Evolutionary conservation across 2,113 vertebrate species (phyloP).

Genomic region (Mormoops blainvillei): DNA sequence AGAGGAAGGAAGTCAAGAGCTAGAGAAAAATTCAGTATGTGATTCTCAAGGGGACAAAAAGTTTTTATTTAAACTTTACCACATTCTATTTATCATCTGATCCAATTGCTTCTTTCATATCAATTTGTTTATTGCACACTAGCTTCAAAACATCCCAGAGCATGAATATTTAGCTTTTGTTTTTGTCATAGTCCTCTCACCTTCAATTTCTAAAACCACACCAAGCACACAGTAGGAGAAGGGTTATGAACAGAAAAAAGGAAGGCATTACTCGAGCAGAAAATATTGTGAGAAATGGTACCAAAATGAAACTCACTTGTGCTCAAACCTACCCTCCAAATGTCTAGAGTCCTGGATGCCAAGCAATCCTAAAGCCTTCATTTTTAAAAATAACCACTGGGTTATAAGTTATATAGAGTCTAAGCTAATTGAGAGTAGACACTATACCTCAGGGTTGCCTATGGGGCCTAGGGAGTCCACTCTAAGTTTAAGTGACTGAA

Average conservation of each 20-base stretch:
- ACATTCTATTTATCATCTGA: background rate
- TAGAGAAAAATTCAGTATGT: background rate
- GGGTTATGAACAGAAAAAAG: background rate
- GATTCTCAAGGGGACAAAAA: background rate
- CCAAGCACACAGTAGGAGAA: background rate
- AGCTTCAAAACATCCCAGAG: background rate
- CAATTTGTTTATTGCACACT: background rate
- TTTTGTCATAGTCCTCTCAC: background rate
- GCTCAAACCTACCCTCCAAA: background rate
- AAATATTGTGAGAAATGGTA: background rate
- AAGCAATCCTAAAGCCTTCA: background rate
- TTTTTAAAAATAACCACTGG: background rate
- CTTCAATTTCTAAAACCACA: constrained; percentile 3
- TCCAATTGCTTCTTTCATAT: background rate
- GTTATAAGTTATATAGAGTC: background rate
- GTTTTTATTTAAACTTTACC: background rate
- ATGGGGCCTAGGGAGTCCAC: background rate
- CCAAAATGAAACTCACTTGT: background rate
- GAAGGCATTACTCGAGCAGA: background rate
- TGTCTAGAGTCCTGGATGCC: background rate
- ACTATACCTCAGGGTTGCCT: background rate
- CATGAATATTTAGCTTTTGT: background rate
- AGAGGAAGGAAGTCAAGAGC: background rate
- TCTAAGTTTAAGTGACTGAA: background rate
- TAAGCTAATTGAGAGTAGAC: background rate